Evolutionary conservation across 2,113 vertebrate species (phyloP), one percentile per base, ranked within the genome.

Genomic region (Leucopternis melanops): DNA sequence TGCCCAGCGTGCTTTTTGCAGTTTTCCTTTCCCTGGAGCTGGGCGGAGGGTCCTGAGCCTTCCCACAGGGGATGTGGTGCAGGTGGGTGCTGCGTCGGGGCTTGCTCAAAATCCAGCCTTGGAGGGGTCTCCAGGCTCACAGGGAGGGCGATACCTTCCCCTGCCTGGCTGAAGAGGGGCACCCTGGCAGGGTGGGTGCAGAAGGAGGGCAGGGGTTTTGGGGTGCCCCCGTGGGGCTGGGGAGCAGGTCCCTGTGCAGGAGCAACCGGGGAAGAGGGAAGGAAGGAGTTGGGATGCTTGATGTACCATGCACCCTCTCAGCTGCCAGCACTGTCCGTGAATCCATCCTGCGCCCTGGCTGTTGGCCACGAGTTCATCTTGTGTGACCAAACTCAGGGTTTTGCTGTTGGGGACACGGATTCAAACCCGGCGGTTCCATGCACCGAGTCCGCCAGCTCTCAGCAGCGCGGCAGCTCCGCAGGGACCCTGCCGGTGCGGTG

Each of bases 391-490:
- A 9, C 15, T 59, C 16, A 2, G 42, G 26, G 22, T 21, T 85
- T 54, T 44, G 36, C 40, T 62, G n/a, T 29, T 10, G 3, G 34
- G 54, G 49, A 3, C 2, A 8, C 3, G n/a, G 55, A 1, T 47
- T 82, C 31, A 36, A n/a, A 54, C 11, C 40, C 40, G 10, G 14
- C 3, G 11, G 26, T 55, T 72, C n/a, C 0, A 0, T 88, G 93
- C 25, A 12, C 20, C 0, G 44, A 90, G 58, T 11, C 45, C 44
- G 36, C 61, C 29, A 10, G 83, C 61, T 45, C 88, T 91, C 49
- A 18, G 90, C 65, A n/a, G 44, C 0, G 18, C 1, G 0, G 61
- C 31, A 26, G 40, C 32, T 15, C 2, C 2, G 8, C 2, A 7
- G 18, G 11, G 25, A 29, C 72, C 71, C 44, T 9, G 45, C 38